Evolutionary conservation across 2,113 vertebrate species (phyloP), one percentile per base, ranked within the genome.

Genomic region (Scolopax mira): DNA sequence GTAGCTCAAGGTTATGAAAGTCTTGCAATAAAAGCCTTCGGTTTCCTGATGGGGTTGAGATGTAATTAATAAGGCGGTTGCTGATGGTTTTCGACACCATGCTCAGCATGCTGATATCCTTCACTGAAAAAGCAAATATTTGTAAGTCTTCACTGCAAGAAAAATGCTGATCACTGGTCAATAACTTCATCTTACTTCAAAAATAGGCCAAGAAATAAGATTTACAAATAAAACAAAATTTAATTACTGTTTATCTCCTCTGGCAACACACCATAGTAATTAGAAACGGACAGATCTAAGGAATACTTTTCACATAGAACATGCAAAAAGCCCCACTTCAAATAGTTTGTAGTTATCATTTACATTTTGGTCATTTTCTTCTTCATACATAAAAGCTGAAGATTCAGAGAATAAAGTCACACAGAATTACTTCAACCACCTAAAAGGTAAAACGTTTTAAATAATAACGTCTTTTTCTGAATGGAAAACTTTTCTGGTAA

Each of bases 1-100:
- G 73, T 35, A 93, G 89, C 70, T 96, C 93, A 42, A 79, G 61
- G 81, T 61, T 77, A 86, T 99, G 98, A 84, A 99, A 98, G 51
- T 97, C 97, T 74, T 98, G 97, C 89, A 94, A 70, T 83, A 99
- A 97, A 70, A 97, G 97, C 85, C 97, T 98, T 79, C 97, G 98
- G 91, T 87, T 98, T 98, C 98, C 99, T 58, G 98, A 77, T 14
- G 97, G n/a, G 21, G 98, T 98, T 82, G 98, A 98, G 89, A 99
- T 98, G 92, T 99, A 98, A 94, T 96, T 91, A 67, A 98, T 58
- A 35, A 99, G 79, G 39, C 35, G 89, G 69, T 48, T 85, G 88
- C 90, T 98, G 93, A 99, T 96, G 85, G 97, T 92, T 96, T 99
- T 99, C 37, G 99, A 99, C 69, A 97, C 98, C 98, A 99, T 98